Percentiles rank a stretch among this genome's conserved stretches.
Conservation (phyloP, 2,113 vertebrate species). For the Cairina moschata region DNA sequence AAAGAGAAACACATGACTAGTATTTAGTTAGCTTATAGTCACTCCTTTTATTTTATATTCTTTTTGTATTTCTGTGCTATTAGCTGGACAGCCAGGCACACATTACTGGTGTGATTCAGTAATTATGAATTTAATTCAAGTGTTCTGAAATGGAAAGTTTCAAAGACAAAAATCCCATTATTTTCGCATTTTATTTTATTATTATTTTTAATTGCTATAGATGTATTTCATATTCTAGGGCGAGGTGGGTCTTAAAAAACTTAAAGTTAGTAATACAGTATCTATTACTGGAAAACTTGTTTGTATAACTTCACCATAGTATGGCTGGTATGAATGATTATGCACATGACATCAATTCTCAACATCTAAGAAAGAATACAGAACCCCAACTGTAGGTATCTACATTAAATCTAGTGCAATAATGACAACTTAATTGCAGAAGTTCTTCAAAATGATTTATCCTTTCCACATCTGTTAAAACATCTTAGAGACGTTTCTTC, state of each 20-base stretch:
- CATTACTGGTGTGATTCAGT: not conserved
- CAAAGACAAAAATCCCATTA: not conserved
- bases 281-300: not conserved
- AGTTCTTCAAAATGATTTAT: not conserved
- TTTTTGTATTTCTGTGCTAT: not conserved
- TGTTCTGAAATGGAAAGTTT: not conserved
- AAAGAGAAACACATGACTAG: not conserved
- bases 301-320: not conserved
- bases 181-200: not conserved
- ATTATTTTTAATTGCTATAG: not conserved
- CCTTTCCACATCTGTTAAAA: not conserved
- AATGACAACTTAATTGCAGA: not conserved
- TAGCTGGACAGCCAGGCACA: not conserved
- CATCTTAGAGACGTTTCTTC: not conserved
- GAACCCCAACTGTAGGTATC: not conserved
- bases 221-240: not conserved
- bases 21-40: not conserved
- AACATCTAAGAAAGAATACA: fast-evolving
- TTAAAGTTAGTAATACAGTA: not conserved
- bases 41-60: not conserved
- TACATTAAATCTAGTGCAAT: not conserved
- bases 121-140: not conserved
- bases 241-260: not conserved
- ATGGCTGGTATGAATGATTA: not conserved
- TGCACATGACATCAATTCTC: not conserved